These are phyloP conservation scores for Pachyramphus minor DNA, from an alignment of 2,113 vertebrate genomes.

Conservation along the genomic window DNA sequence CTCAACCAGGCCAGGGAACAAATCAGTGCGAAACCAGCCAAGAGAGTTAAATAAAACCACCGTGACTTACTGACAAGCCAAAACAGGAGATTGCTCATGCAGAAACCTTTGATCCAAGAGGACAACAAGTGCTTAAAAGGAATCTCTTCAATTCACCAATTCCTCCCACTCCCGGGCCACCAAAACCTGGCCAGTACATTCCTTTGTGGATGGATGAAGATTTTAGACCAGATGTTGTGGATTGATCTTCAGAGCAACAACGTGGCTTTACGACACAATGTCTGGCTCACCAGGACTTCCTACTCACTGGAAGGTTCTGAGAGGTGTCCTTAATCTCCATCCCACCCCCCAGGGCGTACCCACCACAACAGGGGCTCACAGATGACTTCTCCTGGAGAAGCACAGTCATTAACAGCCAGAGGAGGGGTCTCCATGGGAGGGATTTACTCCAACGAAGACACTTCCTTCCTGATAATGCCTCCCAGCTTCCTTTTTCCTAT, in stretches of 20 bases:
- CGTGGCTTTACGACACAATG: background rate
- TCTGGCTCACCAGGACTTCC: background rate
- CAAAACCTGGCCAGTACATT: background rate
- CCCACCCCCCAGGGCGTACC: background rate
- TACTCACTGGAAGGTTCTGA: background rate
- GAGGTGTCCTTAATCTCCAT: background rate
- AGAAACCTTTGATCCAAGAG: background rate
- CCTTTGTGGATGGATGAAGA: background rate
- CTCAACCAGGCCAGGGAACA: background rate
- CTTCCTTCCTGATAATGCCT: constrained; percentile 18
- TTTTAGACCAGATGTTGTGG: background rate
- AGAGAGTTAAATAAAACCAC: background rate
- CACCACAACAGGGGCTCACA: background rate
- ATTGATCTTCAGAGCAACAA: background rate
- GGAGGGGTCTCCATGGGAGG: background rate
- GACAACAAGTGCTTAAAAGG: background rate
- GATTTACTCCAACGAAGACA: background rate
- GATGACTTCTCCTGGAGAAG: background rate
- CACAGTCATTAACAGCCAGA: background rate
- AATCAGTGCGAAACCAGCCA: background rate
- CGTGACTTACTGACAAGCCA: background rate
- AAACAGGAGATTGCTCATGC: background rate
- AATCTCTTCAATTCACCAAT: background rate
- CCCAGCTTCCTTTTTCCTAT: constrained; percentile 4
- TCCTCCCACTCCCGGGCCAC: background rate